Evolutionary conservation across 2,888 invertebrate genomes (phyloP), one percentile per base, ranked within the genome.

Genomic region (Xylocampa areola): DNA sequence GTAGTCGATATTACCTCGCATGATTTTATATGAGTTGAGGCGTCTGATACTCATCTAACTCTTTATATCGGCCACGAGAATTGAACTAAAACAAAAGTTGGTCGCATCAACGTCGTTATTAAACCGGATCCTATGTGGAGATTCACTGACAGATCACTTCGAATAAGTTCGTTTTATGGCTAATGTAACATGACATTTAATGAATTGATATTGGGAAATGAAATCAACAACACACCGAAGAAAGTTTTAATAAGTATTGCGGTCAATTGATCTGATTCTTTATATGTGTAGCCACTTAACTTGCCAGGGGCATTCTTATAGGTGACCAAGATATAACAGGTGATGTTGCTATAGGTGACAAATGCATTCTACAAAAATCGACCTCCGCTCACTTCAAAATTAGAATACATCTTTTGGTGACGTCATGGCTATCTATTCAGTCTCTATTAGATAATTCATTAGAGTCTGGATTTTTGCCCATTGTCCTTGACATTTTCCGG

Each of bases 81-180:
- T 77, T 68, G 74, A 78, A 79, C 80, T 85, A 78, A 86, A 84
- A 88, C 86, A 87, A 87, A 88, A 88, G 89, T 88, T 87, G 88
- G 86, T 77, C 87, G 80, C 76, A 67, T 82, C 78, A 82, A 81
- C 82, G 83, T 87, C 84, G 82, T 84, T 82, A 83, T 76, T 76
- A 84, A 89, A 89, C 89, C 87, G 88, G 88, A 88, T 86, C 76
- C 79, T 75, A 78, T 71, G 66, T 73, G 76, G 74, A 79, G 82
- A 84, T 87, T 85, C 87, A 86, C 83, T 88, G 87, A 88, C 83
- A 77, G 79, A 81, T 83, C 70, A 68, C 50, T 66, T 77, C 44
- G 48, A 48, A 63, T 71, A 55, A 64, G 43, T 71, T 59, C 29
- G 37, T 62, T 67, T 71, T 64, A 71, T 60, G 37, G 37, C 41